A percentile compares a stretch with the other conserved stretches of the same genome.
phyloP scores from a whole-genome alignment of 2,888 invertebrate species.

The Eurytoma adleriae region DNA sequence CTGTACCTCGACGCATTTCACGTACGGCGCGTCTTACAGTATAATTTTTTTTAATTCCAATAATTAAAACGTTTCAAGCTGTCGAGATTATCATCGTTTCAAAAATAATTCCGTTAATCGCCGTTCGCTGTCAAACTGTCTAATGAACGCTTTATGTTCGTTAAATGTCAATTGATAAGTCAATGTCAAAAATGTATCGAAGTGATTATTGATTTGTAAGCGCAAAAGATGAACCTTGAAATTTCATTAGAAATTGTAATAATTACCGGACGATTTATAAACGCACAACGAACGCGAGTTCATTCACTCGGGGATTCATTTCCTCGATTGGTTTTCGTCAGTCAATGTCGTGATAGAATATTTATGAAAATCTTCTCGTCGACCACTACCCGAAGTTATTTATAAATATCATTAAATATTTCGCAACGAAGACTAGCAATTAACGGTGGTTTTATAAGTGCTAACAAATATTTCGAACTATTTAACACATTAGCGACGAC shows the following conservation, averaged over 20 bases:
- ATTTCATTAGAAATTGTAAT: constrained; percentile 20
- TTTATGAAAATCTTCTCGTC: constrained; percentile 2
- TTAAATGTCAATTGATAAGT: neutral
- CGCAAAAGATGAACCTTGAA: constrained; percentile 14
- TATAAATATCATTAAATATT: too few relatives aligned
- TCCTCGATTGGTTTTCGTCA: constrained; percentile 4
- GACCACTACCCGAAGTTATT: neutral
- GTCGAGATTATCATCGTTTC: too few relatives aligned
- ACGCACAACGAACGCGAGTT: neutral
- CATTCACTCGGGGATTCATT: constrained; percentile 1
- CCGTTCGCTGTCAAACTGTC: too few relatives aligned
- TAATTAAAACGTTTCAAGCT: too few relatives aligned
- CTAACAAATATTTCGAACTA: too few relatives aligned
- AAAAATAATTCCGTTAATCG: too few relatives aligned
- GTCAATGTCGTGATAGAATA: constrained; percentile 10
- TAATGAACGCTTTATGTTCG: too few relatives aligned
- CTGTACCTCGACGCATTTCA: neutral
- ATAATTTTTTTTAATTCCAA: neutral
- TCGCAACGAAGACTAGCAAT: too few relatives aligned
- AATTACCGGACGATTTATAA: constrained; percentile 5
- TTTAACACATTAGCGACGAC: too few relatives aligned
- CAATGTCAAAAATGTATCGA: neutral
- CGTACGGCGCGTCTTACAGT: neutral
- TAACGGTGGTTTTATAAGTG: too few relatives aligned
- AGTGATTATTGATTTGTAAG: neutral